Evolutionary conservation across 2,113 vertebrate genomes (phyloP), one percentile per base, ranked within the genome.

Genomic region (Clupea harengus): DNA sequence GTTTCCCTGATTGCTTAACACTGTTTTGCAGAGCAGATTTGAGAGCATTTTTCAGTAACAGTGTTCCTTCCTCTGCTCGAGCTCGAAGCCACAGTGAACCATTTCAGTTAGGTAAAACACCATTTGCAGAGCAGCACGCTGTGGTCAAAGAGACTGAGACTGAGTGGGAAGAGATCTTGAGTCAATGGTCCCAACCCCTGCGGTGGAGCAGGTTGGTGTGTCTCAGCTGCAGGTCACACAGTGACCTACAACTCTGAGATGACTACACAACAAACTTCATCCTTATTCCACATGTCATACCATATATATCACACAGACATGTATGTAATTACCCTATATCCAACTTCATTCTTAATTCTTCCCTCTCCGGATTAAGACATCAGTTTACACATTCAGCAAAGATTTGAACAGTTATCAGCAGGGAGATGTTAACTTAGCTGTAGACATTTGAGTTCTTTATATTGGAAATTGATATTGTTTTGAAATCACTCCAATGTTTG

Each of bases 1-100:
- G 72, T 78, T 44, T 32, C 72, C 72, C 72, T 78, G 72, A 78
- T 78, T 75, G 67, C 64, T 11, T 72, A 72, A 72, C 64, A 10
- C 25, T 78, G 72, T 32, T 22, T 60, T 3, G 5, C 18, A 60
- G 54, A 22, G 54, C 18, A 15, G 72, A 18, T 78, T 9, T 78
- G 72, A 4, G 44, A 32, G 72, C 32, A 32, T 78, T 11, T 78
- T 78, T 78, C 10, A 39, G 39, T 39, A 2, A 39, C 28, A 17
- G 72, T 5, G 72, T 78, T 72, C 64, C 64, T 72, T 25, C 64
- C 11, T 32, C 57, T 25, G 57, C 22, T 64, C n/a, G 6, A 67
- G 64, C n/a, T 67, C 28, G 15, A 10, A 17, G 3, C 25, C 28
- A 44, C 25, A 78, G 72, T 8, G 9, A 11, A 78, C 72, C 28